Evolutionary conservation across 2,797 vertebrate species (phyloP).

Genomic region (Antennarius maculatus): DNA sequence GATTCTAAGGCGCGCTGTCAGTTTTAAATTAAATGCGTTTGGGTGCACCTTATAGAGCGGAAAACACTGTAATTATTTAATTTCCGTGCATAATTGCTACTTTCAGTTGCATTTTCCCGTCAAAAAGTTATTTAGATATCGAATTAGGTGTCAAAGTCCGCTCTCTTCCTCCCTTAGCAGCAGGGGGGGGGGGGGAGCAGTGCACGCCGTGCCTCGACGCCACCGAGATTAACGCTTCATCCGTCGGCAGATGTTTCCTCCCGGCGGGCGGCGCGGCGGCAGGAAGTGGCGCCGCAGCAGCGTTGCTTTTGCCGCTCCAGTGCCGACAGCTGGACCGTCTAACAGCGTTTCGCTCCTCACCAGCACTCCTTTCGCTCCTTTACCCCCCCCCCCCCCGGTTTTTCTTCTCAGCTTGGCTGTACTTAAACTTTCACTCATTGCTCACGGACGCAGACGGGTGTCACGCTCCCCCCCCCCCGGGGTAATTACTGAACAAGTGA

Average conservation of each 20-base stretch:
- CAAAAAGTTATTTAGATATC: background rate
- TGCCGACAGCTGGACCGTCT: slow-evolving; percentile 66
- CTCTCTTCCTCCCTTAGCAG: slow-evolving; percentile 10
- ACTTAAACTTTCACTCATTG: slow-evolving; percentile 58
- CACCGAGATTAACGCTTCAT: slow-evolving; percentile 60
- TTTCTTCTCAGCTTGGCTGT: slow-evolving; percentile 35
- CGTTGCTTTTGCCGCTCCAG: slow-evolving; percentile 36
- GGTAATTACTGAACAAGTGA: slow-evolving; percentile 65
- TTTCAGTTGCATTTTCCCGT: slow-evolving; percentile 10
- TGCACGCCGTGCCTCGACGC: slow-evolving; percentile 38
- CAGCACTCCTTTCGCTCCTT: slow-evolving; percentile 35
- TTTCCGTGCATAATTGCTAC: no score
- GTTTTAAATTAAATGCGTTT: no score
- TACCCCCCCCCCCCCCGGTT: slow-evolving; percentile 10
- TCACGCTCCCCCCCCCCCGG: slow-evolving; percentile 14
- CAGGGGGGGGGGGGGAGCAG: slow-evolving; percentile 48
- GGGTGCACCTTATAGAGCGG: no score
- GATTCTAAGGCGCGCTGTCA: no score
- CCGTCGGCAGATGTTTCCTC: slow-evolving; percentile 71
- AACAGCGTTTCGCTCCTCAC: slow-evolving; percentile 47
- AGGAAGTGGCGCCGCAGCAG: slow-evolving; percentile 59
- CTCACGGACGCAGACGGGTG: slow-evolving; percentile 42
- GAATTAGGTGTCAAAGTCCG: slow-evolving; percentile 21
- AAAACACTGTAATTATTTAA: no score
- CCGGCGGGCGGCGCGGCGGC: slow-evolving; percentile 48